Evolutionary conservation across 2,888 invertebrate species (phyloP).

Genomic region (Nephrotoma appendiculata): DNA sequence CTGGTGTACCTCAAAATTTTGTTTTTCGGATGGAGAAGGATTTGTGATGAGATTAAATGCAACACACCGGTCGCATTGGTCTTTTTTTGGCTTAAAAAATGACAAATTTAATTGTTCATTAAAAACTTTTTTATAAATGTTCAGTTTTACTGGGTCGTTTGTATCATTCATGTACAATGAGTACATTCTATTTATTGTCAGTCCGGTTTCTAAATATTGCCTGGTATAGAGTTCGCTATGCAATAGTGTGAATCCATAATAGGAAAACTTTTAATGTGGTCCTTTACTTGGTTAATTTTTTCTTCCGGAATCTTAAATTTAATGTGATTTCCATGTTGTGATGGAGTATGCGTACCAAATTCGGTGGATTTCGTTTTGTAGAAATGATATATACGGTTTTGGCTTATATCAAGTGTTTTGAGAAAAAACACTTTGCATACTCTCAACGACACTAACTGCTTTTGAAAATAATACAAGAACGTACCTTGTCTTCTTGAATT

Average conservation of each 20-base stretch:
- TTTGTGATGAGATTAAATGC: neutral
- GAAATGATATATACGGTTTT: slow-evolving; percentile 9
- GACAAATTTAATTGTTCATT: slow-evolving; percentile 6
- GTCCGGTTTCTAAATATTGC: slow-evolving; percentile 9
- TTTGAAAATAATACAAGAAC: slow-evolving; percentile 9
- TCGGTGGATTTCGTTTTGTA: slow-evolving; percentile 4
- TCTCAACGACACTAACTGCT: neutral
- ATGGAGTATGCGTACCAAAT: neutral
- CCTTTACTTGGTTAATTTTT: slow-evolving; percentile 3
- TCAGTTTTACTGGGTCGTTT: neutral
- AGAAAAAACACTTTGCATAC: slow-evolving; percentile 8
- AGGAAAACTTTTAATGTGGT: slow-evolving; percentile 4
- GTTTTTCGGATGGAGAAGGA: neutral
- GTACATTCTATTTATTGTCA: slow-evolving; percentile 1
- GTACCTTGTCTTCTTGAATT: neutral
- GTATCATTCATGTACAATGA: neutral
- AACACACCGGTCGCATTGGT: slow-evolving; percentile 4
- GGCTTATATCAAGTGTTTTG: slow-evolving; percentile 7
- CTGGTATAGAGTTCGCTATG: slow-evolving; percentile 7
- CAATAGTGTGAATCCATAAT: slow-evolving; percentile 9
- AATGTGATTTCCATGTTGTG: slow-evolving; percentile 4
- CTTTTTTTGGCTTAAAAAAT: slow-evolving; percentile 6
- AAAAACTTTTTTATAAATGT: slow-evolving; percentile 7
- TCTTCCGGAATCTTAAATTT: slow-evolving; percentile 2
- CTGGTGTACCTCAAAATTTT: neutral